These are phyloP conservation scores for Zeugodacus cucurbitae DNA, from an alignment of 1,140 invertebrate genomes.

Conservation along the genomic window DNA sequence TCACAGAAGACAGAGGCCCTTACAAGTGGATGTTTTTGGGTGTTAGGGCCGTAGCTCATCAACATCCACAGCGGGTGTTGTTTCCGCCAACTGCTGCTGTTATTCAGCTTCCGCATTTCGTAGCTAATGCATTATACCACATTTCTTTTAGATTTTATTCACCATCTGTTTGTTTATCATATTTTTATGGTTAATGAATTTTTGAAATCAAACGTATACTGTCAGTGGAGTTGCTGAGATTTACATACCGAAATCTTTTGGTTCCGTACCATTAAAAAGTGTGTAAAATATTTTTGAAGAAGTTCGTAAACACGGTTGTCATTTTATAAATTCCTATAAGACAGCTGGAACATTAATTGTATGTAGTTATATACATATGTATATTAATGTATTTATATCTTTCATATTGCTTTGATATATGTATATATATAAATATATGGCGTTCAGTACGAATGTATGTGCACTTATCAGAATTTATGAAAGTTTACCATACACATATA, in stretches of 20 bases:
- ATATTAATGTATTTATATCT: too few relatives aligned
- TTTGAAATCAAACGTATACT: not conserved
- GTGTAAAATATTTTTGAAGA: too few relatives aligned
- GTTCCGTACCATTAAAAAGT: too few relatives aligned
- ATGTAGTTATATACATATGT: too few relatives aligned
- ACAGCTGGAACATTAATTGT: too few relatives aligned
- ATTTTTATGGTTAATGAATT: not conserved
- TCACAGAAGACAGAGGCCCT: not conserved
- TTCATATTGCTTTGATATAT: too few relatives aligned
- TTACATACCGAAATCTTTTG: not conserved
- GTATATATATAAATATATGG: too few relatives aligned
- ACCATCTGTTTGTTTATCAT: not conserved
- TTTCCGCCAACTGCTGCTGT: not conserved
- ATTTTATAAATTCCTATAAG: too few relatives aligned
- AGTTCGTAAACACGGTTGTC: too few relatives aligned
- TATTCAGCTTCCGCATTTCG: not conserved
- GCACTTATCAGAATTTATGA: too few relatives aligned
- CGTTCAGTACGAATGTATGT: too few relatives aligned
- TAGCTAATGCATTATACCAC: not conserved
- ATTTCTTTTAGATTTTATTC: not conserved
- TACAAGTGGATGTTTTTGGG: not conserved
- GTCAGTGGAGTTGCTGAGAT: not conserved
- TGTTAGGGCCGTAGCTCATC: not conserved
- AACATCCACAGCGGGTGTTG: not conserved
- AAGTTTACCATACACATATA: too few relatives aligned